These are phyloP conservation scores for Pachyramphus minor DNA, from an alignment of 2,113 vertebrate species.

Conservation along the genomic window DNA sequence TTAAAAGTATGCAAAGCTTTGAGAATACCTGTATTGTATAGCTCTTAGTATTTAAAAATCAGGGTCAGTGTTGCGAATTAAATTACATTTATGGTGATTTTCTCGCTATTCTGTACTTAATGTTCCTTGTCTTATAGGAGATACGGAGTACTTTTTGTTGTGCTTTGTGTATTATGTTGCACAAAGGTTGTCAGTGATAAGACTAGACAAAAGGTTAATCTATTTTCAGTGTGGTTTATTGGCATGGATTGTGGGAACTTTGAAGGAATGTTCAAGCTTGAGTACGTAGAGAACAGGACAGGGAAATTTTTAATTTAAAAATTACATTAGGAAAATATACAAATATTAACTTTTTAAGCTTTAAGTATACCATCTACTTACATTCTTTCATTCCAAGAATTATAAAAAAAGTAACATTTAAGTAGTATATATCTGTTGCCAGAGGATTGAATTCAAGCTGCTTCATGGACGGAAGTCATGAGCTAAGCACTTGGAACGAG, in stretches of 20 bases:
- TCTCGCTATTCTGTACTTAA: neutral
- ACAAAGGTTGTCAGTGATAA: constrained; percentile 49
- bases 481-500: constrained; percentile 20
- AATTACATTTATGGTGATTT: neutral
- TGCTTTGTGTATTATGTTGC: neutral
- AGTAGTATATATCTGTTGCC: neutral
- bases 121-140: neutral
- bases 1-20: neutral
- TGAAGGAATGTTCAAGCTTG: neutral
- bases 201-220: constrained; percentile 63
- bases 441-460: neutral
- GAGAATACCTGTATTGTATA: neutral
- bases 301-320: neutral
- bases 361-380: neutral
- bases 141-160: neutral
- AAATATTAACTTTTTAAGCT: neutral
- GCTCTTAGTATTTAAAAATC: neutral
- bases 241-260: constrained; percentile 48
- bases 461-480: neutral
- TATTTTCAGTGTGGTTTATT: constrained; percentile 59
- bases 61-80: neutral
- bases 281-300: neutral
- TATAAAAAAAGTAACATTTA: neutral
- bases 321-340: neutral
- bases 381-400: neutral